A percentile compares a stretch with the other conserved stretches of the same genome.
Evolutionary conservation across 2,888 invertebrate species (phyloP).

Genomic region (Dugesia japonica): DNA sequence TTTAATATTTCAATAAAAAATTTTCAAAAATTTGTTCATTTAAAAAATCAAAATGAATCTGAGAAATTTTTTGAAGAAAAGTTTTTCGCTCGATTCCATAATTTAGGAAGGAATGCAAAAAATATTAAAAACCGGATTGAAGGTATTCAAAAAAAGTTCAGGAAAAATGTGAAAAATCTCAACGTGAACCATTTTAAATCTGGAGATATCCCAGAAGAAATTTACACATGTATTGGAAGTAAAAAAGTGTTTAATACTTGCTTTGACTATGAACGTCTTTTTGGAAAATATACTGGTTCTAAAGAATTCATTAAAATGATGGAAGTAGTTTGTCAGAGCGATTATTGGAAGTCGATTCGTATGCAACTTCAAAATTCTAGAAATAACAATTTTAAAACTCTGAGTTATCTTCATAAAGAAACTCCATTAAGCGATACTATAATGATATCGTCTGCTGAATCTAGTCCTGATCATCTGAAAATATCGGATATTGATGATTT

Average conservation of each 20-base stretch:
- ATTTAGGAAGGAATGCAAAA: background rate
- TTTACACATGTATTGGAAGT: background rate
- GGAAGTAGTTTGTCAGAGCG: background rate
- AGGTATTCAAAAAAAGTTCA: background rate
- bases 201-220: background rate
- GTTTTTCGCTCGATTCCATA: background rate
- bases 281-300: background rate
- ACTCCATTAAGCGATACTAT: background rate
- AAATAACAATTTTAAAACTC: too few species aligned
- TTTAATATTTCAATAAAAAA: background rate
- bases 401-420: background rate
- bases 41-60: background rate
- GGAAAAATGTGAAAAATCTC: background rate
- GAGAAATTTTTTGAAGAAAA: background rate
- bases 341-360: background rate
- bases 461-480: background rate
- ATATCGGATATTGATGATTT: background rate
- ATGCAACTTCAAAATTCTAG: background rate
- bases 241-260: background rate
- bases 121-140: conserved; percentile 1
- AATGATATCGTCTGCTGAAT: background rate
- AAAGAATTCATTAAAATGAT: conserved; percentile 4
- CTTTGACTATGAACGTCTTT: background rate
- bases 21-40: background rate
- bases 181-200: background rate